phyloP scores from a whole-genome alignment of 2,888 invertebrate genomes.

The Rhagium mordax region DNA sequence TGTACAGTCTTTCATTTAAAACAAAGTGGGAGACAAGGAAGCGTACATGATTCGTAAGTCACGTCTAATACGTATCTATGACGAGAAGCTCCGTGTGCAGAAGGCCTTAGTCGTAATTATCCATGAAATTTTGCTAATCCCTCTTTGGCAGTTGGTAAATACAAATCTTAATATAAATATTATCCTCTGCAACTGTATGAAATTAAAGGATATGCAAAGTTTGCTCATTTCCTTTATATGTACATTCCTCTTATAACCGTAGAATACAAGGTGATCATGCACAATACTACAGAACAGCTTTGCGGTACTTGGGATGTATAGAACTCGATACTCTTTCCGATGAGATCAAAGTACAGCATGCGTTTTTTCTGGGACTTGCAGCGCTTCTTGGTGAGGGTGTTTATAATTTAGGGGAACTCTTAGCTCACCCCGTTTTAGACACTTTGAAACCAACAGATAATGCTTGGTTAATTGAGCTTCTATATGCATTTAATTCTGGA shows the following conservation, averaged over 20 bases:
- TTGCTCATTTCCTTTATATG: constrained; percentile 33
- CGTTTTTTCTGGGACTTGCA: constrained; percentile 93
- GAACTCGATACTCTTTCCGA: constrained; percentile 78
- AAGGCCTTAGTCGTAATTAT: too few species aligned
- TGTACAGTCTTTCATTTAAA: too few species aligned
- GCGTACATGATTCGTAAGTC: too few species aligned
- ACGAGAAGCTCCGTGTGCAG: too few species aligned
- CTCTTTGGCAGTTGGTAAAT: too few species aligned
- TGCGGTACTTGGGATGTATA: constrained; percentile 81
- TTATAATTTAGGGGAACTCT: constrained; percentile 96
- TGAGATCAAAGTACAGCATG: constrained; percentile 82
- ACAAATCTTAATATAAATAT: too few species aligned
- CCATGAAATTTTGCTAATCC: too few species aligned
- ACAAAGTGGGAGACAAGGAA: too few species aligned
- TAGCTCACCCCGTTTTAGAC: constrained; percentile 95
- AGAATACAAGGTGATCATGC: constrained; percentile 90
- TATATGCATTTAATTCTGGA: constrained; percentile 90
- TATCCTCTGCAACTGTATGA: too few species aligned
- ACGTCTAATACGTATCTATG: too few species aligned
- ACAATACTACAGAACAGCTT: constrained; percentile 94
- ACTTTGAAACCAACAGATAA: constrained; percentile 86
- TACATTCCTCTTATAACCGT: constrained; percentile 3
- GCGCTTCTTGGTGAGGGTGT: constrained; percentile 95
- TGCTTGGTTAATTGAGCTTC: constrained; percentile 89
- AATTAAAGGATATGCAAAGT: too few species aligned